Percentiles rank a stretch among this genome's conserved stretches.
phyloP scores from a whole-genome alignment of 2,797 vertebrate genomes.

The Numenius phaeopus region DNA sequence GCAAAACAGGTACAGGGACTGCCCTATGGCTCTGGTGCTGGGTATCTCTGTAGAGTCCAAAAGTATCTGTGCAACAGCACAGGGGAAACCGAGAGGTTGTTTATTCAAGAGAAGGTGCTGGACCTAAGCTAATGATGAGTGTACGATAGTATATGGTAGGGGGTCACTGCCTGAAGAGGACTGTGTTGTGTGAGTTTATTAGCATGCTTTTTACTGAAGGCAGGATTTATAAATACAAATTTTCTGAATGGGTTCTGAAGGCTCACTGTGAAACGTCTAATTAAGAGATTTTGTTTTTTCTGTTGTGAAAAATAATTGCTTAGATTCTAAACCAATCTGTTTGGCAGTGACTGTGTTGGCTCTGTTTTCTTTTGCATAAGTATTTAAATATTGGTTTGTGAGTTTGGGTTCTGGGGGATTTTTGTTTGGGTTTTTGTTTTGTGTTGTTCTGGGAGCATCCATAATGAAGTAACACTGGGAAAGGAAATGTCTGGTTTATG shows the following conservation, averaged over 20 bases:
- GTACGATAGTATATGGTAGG: accelerated
- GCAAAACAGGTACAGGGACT: not conserved
- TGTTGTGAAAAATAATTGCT: not conserved
- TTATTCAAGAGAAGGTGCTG: not conserved
- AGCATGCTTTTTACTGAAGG: not conserved
- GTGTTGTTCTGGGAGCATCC: not conserved
- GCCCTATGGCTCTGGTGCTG: not conserved
- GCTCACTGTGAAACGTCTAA: not conserved
- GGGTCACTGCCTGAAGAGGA: not conserved
- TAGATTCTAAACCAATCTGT: not conserved
- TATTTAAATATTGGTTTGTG: not conserved
- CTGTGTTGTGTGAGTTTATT: not conserved
- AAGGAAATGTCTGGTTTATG: not conserved
- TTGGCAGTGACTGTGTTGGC: not conserved
- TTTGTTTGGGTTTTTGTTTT: not conserved
- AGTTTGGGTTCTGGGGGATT: not conserved
- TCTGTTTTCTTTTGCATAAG: not conserved
- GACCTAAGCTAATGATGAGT: not conserved
- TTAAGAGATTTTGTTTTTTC: not conserved
- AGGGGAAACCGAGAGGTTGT: not conserved
- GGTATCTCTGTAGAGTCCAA: not conserved
- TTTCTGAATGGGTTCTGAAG: not conserved
- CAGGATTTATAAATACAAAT: not conserved
- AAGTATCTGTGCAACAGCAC: not conserved
- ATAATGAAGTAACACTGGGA: not conserved